A percentile compares a stretch with the other conserved stretches of the same genome.
Evolutionary conservation across 2,797 vertebrate genomes (phyloP).

Genomic region (Myioborus miniatus): DNA sequence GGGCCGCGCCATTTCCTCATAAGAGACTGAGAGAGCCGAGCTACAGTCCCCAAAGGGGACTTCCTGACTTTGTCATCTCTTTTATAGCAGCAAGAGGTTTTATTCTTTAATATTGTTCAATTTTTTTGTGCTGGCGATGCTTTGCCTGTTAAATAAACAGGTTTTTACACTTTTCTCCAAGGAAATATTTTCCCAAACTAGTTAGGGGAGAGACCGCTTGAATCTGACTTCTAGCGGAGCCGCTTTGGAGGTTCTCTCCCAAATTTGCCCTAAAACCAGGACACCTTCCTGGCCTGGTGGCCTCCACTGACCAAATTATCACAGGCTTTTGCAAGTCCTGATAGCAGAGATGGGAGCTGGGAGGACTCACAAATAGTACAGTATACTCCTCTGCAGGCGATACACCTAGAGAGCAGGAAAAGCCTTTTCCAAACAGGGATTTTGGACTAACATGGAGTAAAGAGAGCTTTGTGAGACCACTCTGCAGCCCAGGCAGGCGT

Average conservation of each 20-base stretch:
- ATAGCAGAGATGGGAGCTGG: neutral
- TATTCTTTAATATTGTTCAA: neutral
- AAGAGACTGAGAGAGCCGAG: neutral
- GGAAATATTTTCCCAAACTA: rapidly evolving
- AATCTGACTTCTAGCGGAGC: neutral
- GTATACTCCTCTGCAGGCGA: neutral
- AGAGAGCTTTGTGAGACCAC: neutral
- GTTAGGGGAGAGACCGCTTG: neutral
- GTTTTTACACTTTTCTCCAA: neutral
- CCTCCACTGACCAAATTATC: neutral
- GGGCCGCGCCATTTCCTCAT: neutral
- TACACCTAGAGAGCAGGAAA: neutral
- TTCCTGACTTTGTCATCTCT: neutral
- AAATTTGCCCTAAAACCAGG: neutral
- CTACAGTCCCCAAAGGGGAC: neutral
- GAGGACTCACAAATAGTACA: neutral
- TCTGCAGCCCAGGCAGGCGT: neutral
- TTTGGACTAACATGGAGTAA: neutral
- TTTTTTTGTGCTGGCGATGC: neutral
- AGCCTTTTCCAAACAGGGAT: neutral
- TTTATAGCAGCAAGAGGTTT: neutral
- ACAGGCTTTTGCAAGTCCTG: rapidly evolving
- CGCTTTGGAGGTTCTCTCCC: neutral
- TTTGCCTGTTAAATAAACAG: neutral
- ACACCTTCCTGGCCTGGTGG: neutral